These are phyloP conservation scores for Acropora yongei DNA, from an alignment of 64 coral and sea anemone species.

Conservation along the genomic window DNA sequence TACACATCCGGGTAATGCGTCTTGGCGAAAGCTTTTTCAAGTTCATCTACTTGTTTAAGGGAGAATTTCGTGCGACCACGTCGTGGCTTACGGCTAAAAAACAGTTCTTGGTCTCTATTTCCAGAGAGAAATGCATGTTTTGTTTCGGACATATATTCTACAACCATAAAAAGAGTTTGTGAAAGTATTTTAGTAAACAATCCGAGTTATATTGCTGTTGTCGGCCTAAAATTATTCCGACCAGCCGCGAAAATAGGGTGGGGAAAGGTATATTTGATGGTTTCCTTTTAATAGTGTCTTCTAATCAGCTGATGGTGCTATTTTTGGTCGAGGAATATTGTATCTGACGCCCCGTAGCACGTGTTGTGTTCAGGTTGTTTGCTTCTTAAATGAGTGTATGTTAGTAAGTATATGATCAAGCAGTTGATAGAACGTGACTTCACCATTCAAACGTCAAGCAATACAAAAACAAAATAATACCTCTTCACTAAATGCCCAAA, in stretches of 20 bases:
- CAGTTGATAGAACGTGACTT: conserved; percentile 28
- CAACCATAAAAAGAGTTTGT: background rate
- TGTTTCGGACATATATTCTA: background rate
- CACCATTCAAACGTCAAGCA: background rate
- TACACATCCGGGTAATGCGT: conserved; percentile 99
- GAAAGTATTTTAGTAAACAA: conserved; percentile 32
- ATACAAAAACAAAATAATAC: conserved; percentile 10
- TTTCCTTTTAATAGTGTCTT: conserved; percentile 25
- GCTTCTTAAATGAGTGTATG: background rate
- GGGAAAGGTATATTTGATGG: conserved; percentile 29
- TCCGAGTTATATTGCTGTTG: background rate
- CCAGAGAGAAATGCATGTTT: conserved; percentile 66
- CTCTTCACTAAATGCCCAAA: background rate
- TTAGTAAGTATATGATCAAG: background rate
- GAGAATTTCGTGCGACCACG: conserved; percentile 92
- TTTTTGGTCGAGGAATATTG: conserved; percentile 22
- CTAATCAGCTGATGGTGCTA: background rate
- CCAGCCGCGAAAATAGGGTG: conserved; percentile 7
- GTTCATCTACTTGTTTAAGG: conserved; percentile 82
- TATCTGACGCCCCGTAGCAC: background rate
- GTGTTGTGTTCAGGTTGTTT: conserved; percentile 5
- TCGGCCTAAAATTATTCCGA: conserved; percentile 3
- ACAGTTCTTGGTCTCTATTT: conserved; percentile 50
- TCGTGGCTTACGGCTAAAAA: conserved; percentile 81
- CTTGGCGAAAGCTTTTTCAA: conserved; percentile 96